Percentiles rank a stretch among this genome's conserved stretches.
These are phyloP conservation scores for Amblyraja radiata DNA, from an alignment of 2,797 vertebrate species.

Conservation along the genomic window DNA sequence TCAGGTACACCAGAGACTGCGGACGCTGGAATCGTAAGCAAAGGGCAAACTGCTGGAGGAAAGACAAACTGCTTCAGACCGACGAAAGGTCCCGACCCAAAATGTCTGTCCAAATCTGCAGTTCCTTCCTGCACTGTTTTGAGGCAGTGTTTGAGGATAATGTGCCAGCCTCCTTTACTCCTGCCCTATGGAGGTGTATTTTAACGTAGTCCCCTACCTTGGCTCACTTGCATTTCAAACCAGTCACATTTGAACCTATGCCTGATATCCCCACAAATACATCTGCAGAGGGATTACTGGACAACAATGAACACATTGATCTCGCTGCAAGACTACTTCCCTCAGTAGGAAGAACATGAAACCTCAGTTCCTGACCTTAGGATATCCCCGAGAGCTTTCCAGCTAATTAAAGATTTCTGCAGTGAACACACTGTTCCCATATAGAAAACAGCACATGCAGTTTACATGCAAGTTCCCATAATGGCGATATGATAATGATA, in stretches of 20 bases:
- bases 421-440: neutral
- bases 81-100: too few relatives aligned
- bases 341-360: neutral
- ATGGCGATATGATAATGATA: neutral
- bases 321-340: neutral
- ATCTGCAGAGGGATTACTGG: neutral
- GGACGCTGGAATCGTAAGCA: too few relatives aligned
- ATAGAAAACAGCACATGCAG: neutral
- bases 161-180: neutral
- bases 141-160: neutral
- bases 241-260: neutral
- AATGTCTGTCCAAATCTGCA: too few relatives aligned
- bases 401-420: neutral
- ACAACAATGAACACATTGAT: neutral
- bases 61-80: too few relatives aligned
- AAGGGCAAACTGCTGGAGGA: too few relatives aligned
- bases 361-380: neutral
- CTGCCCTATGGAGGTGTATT: neutral
- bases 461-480: neutral
- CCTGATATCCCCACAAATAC: neutral
- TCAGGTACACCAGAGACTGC: too few relatives aligned
- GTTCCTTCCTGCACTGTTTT: too few relatives aligned
- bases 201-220: neutral
- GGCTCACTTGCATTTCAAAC: neutral
- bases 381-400: neutral